Evolutionary conservation across 2,888 invertebrate genomes (phyloP).

Genomic region (Eristalinus aeneus): DNA sequence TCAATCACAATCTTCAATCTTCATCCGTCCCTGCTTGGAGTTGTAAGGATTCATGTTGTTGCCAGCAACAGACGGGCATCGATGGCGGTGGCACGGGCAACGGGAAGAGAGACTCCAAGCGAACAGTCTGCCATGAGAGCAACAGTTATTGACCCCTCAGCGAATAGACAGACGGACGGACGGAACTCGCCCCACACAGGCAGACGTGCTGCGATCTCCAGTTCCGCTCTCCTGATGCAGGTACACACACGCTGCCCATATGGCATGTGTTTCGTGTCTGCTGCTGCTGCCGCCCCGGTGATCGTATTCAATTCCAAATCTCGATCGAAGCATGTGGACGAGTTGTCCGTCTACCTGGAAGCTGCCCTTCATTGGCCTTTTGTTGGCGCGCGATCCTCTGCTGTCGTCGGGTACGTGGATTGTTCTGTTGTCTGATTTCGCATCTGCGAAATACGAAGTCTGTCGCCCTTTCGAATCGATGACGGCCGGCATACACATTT

Average conservation of each 20-base stretch:
- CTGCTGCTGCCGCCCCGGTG: constrained; percentile 48
- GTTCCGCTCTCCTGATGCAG: constrained; percentile 57
- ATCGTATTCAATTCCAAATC: constrained; percentile 58
- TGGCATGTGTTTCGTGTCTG: constrained; percentile 58
- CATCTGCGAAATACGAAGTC: constrained; percentile 65
- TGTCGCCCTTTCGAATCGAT: constrained; percentile 41
- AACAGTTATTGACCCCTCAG: constrained; percentile 64
- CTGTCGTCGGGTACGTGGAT: constrained; percentile 15
- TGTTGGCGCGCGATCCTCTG: constrained; percentile 43
- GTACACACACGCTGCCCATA: constrained; percentile 44
- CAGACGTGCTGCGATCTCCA: constrained; percentile 8
- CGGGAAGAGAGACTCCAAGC: too few relatives aligned
- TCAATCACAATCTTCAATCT: constrained; percentile 54
- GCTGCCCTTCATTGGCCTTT: constrained; percentile 60
- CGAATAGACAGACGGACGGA: constrained; percentile 10
- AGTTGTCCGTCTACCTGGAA: constrained; percentile 56
- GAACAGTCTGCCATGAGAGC: constrained; percentile 1
- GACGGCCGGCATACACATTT: constrained; percentile 57
- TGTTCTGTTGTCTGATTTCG: constrained; percentile 65
- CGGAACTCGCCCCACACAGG: constrained; percentile 51
- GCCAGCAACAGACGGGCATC: constrained; percentile 47
- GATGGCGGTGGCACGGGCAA: too few relatives aligned
- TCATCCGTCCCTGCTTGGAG: constrained; percentile 44
- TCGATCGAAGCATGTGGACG: constrained; percentile 60
- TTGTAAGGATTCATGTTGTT: not conserved